A percentile compares a stretch with the other conserved stretches of the same genome.
These are phyloP conservation scores for Amazona ochrocephala DNA, from an alignment of 2,797 vertebrate genomes.

Conservation along the genomic window DNA sequence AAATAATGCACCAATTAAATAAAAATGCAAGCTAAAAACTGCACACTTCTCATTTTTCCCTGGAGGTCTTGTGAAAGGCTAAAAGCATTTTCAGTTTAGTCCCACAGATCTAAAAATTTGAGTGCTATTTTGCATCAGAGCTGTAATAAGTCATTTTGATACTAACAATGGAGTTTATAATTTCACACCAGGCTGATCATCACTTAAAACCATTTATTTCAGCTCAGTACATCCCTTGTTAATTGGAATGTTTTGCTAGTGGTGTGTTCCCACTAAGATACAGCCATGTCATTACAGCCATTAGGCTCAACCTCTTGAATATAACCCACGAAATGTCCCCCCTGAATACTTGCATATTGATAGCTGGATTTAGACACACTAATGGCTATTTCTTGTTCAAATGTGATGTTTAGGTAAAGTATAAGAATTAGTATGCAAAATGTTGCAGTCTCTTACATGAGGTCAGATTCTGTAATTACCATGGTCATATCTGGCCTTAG, in stretches of 20 bases:
- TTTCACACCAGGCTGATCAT: constrained; percentile 62
- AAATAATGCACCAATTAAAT: constrained; percentile 38
- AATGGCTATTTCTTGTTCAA: background rate
- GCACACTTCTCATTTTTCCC: background rate
- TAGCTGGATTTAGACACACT: background rate
- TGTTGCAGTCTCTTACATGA: background rate
- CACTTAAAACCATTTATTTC: constrained; percentile 54
- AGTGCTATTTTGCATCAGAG: constrained; percentile 1
- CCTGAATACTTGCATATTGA: background rate
- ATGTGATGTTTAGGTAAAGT: background rate
- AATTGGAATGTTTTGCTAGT: constrained; percentile 49
- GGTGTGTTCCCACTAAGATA: constrained; percentile 14
- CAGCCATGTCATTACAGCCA: background rate
- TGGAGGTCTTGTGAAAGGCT: background rate
- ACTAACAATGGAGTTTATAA: constrained; percentile 42
- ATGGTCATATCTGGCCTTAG: background rate
- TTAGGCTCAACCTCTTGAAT: constrained; percentile 12
- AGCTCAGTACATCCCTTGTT: constrained; percentile 11
- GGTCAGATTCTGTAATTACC: constrained; percentile 1
- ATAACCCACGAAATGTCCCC: background rate
- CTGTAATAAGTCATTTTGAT: constrained; percentile 53
- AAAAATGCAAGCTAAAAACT: constrained; percentile 22
- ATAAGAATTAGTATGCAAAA: background rate
- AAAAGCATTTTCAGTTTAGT: constrained; percentile 2
- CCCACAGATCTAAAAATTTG: background rate